These are phyloP conservation scores for Sminthopsis crassicaudata DNA, from an alignment of 2,113 vertebrate species.

Conservation along the genomic window DNA sequence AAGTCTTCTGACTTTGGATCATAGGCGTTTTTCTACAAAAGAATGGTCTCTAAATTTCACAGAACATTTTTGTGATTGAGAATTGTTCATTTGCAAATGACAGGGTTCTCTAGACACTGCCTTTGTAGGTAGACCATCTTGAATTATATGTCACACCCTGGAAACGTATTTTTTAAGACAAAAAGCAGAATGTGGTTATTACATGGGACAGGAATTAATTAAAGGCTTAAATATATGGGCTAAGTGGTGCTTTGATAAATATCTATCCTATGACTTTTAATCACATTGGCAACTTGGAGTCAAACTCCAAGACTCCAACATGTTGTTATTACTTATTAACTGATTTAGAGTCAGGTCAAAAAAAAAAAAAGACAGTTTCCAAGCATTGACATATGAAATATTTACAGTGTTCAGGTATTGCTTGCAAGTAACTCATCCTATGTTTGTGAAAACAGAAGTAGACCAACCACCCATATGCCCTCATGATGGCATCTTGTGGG, in stretches of 20 bases:
- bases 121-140: slow-evolving; percentile 53
- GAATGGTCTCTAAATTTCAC: neutral
- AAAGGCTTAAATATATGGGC: slow-evolving; percentile 56
- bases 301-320: slow-evolving; percentile 58
- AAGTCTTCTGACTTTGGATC: neutral
- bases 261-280: slow-evolving; percentile 66
- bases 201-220: slow-evolving; percentile 32
- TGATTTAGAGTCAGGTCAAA: slow-evolving; percentile 68
- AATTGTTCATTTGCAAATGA: slow-evolving; percentile 49
- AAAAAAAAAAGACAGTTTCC: slow-evolving; percentile 54
- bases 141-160: slow-evolving; percentile 36
- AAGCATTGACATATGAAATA: slow-evolving; percentile 67
- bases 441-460: slow-evolving; percentile 55
- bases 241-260: slow-evolving; percentile 73
- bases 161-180: slow-evolving; percentile 35
- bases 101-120: slow-evolving; percentile 33
- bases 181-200: slow-evolving; percentile 44
- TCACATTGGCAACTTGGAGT: slow-evolving; percentile 29
- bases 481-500: slow-evolving; percentile 44
- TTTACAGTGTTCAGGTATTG: slow-evolving; percentile 53
- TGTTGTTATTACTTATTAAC: slow-evolving; percentile 66
- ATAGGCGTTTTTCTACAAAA: neutral
- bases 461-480: neutral
- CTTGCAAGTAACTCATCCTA: slow-evolving; percentile 50
- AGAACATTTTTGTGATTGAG: slow-evolving; percentile 49